A percentile compares a stretch with the other conserved stretches of the same genome.
Evolutionary conservation across 2,888 invertebrate genomes (phyloP).

Genomic region (Cephus spinipes): DNA sequence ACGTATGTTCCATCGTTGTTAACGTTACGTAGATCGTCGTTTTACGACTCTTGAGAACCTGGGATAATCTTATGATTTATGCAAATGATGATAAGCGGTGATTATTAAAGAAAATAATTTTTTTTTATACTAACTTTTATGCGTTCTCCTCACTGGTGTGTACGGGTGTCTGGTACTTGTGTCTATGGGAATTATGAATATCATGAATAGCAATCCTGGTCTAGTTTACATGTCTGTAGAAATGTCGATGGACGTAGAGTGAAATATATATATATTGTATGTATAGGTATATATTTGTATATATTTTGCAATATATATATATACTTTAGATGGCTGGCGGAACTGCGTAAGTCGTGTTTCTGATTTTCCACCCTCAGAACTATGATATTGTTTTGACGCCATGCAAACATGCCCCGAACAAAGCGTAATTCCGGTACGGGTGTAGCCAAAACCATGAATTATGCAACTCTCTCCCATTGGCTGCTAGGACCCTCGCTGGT

Average conservation of each 20-base stretch:
- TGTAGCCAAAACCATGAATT: conserved; percentile 58
- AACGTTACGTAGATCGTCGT: background rate
- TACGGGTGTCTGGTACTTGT: background rate
- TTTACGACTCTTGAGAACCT: background rate
- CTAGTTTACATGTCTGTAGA: background rate
- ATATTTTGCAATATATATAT: background rate
- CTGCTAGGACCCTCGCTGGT: conserved; percentile 44
- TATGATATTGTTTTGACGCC: conserved; percentile 34
- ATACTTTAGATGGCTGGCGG: background rate
- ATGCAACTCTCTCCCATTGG: conserved; percentile 49
- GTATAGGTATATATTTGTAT: background rate
- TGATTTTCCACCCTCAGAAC: conserved; percentile 3
- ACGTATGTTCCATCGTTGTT: background rate
- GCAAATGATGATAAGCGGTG: background rate
- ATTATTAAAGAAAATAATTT: background rate
- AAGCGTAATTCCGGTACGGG: conserved; percentile 54
- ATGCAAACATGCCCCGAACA: conserved; percentile 47
- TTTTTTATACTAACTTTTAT: background rate
- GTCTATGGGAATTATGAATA: background rate
- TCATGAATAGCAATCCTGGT: background rate
- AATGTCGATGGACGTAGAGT: background rate
- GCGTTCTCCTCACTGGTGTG: background rate
- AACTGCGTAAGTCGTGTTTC: background rate
- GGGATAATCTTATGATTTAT: background rate
- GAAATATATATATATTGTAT: background rate